These are phyloP conservation scores for Rhinogobius similis DNA, from an alignment of 2,113 vertebrate species.

Conservation along the genomic window DNA sequence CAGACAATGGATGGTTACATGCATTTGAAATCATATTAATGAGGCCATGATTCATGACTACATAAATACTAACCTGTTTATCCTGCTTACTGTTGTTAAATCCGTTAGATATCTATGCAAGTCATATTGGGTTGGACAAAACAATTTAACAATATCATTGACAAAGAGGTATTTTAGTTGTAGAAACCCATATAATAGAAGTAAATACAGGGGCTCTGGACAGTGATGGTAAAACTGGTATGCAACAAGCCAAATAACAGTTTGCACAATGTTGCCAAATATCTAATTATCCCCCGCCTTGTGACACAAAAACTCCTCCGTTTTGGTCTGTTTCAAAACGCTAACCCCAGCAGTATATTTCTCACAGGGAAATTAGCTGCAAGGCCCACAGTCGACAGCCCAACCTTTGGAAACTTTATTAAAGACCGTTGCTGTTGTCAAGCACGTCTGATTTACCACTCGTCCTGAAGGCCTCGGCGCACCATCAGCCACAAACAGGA, in stretches of 20 bases:
- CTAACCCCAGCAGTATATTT: slow-evolving; percentile 39
- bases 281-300: slow-evolving; percentile 1
- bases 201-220: neutral
- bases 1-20: neutral
- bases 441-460: slow-evolving; percentile 65
- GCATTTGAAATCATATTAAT: neutral
- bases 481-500: slow-evolving; percentile 64
- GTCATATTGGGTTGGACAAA: neutral
- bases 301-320: slow-evolving; percentile 13
- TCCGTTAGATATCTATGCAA: neutral
- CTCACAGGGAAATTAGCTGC: slow-evolving; percentile 38
- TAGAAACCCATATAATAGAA: neutral
- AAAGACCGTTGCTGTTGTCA: slow-evolving; percentile 62
- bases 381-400: slow-evolving; percentile 39
- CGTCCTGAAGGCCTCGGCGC: slow-evolving; percentile 46
- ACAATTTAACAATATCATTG: neutral
- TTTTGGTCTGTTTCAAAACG: slow-evolving; percentile 33
- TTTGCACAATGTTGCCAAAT: neutral
- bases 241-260: neutral
- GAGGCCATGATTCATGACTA: neutral
- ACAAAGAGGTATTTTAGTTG: too few species aligned
- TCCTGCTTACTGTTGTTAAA: neutral
- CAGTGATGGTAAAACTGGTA: neutral
- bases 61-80: neutral
- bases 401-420: slow-evolving; percentile 61